Base-by-base conservation (phyloP, 1,140 invertebrate species). In the Lordiphosa mommai region DNA sequence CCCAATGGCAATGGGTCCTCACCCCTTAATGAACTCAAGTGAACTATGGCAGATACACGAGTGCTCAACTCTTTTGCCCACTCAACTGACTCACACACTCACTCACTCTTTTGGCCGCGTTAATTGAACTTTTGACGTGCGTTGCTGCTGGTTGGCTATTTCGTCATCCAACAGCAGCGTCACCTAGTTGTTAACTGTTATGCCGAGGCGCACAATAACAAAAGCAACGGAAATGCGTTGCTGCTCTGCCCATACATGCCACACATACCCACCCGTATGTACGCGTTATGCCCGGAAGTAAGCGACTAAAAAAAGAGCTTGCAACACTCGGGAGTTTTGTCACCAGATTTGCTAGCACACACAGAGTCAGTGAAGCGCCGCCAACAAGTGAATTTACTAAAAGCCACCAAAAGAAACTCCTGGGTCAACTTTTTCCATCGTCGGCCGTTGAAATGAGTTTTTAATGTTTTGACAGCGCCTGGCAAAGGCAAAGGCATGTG, bases 181-280 rank as follows among this genome's bases (percentile, higher is more conserved):
- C 66, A 73, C 76, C 76, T 46, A 67, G 70, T 80, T 70, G 47
- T 5, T 30, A 66, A 74, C 20, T 47, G 44, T 47, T 51, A 23
- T 50, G 47, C 51, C 49, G 27, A 13, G 47, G 32, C 52, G 51
- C 43, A 63, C 56, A 72, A 38, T 53, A 80, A 70, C 70, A 80
- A 80, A 66, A 63, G 65, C 69, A 57, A 27, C 74, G 74, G 74
- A 80, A 80, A 80, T 80, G 74, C 74, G 74, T 61, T 59, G 53
- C 64, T 63, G n/a, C n/a, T n/a, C n/a, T n/a, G n/a, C n/a, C n/a
- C n/a, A n/a, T n/a, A n/a, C n/a, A n/a, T n/a, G n/a, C n/a, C n/a
- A n/a, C n/a, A n/a, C n/a, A n/a, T n/a, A n/a, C n/a, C n/a, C 47
- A 69, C 51, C 72, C 76, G 74, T 61, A 79, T 69, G 68, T 52